phyloP scores from a whole-genome alignment of 2,113 vertebrate genomes.

The Gasterosteus aculeatus region DNA sequence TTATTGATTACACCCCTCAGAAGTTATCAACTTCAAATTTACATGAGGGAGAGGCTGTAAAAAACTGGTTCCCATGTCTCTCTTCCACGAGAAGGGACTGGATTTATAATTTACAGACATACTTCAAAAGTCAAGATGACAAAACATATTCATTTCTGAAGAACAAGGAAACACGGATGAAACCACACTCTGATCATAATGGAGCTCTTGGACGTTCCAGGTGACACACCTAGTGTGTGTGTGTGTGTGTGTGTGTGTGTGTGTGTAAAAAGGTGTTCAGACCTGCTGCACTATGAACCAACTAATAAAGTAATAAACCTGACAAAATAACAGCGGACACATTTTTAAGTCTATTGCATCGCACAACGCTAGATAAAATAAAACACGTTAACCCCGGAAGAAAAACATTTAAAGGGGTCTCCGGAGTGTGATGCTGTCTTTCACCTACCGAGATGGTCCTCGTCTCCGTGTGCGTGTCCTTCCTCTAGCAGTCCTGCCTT shows the following conservation, averaged over 20 bases:
- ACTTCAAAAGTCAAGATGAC: neutral
- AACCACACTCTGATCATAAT: neutral
- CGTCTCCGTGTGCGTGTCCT: neutral
- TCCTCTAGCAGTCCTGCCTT: neutral
- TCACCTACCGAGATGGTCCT: neutral
- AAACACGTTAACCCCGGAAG: neutral
- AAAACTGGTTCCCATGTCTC: no score
- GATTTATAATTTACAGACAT: neutral
- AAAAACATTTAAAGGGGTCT: neutral
- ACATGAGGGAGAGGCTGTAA: no score
- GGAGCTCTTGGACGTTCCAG: neutral
- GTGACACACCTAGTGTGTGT: neutral
- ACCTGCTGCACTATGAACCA: no score
- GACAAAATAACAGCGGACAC: no score
- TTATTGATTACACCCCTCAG: no score
- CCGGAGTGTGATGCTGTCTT: conserved; percentile 32
- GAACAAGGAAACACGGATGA: neutral
- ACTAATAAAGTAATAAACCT: no score
- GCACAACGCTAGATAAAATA: no score
- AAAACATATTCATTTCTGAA: neutral
- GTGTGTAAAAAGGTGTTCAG: no score
- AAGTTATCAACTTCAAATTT: no score
- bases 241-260: no score
- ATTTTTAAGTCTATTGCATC: no score
- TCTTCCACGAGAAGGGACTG: no score